Percentiles rank a stretch among this genome's conserved stretches.
These are phyloP conservation scores for Arctocebus calabarensis DNA, from an alignment of 2,797 vertebrate genomes.

Conservation along the genomic window DNA sequence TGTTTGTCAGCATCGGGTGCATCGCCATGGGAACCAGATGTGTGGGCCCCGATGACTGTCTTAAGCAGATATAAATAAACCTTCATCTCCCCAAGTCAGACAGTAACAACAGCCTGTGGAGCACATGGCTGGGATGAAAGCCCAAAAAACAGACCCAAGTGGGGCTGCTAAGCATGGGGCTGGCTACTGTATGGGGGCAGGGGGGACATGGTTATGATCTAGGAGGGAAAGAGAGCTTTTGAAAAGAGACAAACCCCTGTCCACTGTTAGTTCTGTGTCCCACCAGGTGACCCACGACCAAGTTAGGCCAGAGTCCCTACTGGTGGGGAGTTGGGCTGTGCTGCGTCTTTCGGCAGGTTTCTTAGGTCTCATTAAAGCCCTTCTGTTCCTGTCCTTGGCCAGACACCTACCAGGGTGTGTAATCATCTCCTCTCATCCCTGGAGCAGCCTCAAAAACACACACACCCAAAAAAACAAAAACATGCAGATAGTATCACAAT, in stretches of 20 bases:
- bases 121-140: neutral
- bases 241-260: neutral
- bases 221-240: neutral
- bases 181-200: neutral
- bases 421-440: neutral
- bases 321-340: neutral
- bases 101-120: neutral
- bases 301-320: neutral
- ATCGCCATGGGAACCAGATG: constrained; percentile 79
- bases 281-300: neutral
- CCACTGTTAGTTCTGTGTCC: neutral
- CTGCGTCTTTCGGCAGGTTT: neutral
- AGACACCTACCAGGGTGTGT: too few species aligned
- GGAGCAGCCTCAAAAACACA: neutral
- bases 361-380: too few species aligned
- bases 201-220: neutral
- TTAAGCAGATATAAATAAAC: constrained; percentile 77
- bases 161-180: neutral
- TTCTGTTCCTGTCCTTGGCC: neutral
- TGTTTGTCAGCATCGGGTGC: neutral
- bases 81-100: neutral
- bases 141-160: neutral
- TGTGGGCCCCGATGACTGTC: neutral
- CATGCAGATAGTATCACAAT: neutral
- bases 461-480: too few species aligned